Evolutionary conservation across 2,113 vertebrate genomes (phyloP), one percentile per base, ranked within the genome.

Genomic region (Syngnathus floridae): DNA sequence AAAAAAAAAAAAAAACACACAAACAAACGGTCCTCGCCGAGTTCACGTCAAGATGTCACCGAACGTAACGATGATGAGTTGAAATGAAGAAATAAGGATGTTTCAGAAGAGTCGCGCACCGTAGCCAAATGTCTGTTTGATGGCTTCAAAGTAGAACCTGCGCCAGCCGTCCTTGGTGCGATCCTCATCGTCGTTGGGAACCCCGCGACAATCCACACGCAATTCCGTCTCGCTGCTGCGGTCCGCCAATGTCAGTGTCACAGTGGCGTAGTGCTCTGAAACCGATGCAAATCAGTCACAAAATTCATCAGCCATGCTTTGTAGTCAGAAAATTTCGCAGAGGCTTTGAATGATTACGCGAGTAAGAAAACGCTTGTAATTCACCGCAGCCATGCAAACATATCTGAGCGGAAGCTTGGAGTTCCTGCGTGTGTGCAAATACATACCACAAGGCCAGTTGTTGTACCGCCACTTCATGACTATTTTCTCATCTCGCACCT

Each of bases 41-140:
- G 4, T 5, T 43, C 4, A 19, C 64, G 35, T 69, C 52, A 19
- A 36, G 36, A 59, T 70, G 43, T 60, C 8, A 0, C 62, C 40
- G 65, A 66, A 46, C 35, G 55, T 46, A 16, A 58, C 49, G 41
- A 64, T 63, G 54, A 66, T 75, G 74, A 76, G 36, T 40, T 66
- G 9, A 45, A 64, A 65, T 31, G 26, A 71, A 40, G 2, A 0
- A 55, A 41, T 13, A 41, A 36, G 37, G 10, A 45, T 4, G 45
- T 36, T 66, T 93, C 93, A 97, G 85, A 91, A 93, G 70, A 98
- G 92, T 65, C 91, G 88, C 13, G 94, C 93, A 0, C 95, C 96
- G 0, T 89, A 98, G 76, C 96, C 96, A 88, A 99, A 99, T 62
- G 96, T 99, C 93, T 97, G 95, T 93, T 96, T 98, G 70, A 99